Evolutionary conservation across 2,888 invertebrate genomes (phyloP).

Genomic region (Amblyteles armatorius): DNA sequence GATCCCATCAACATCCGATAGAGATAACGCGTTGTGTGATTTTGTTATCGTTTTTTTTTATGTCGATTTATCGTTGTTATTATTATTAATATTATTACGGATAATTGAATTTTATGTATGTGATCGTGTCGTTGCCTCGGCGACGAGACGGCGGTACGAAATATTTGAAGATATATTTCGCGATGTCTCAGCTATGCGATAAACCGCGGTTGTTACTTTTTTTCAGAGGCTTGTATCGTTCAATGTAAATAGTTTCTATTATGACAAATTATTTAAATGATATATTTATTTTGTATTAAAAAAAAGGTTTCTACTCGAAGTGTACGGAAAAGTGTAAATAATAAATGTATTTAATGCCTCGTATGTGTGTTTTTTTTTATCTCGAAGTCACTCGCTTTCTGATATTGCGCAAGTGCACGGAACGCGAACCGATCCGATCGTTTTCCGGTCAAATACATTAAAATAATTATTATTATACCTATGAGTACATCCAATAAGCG

Average conservation of each 20-base stretch:
- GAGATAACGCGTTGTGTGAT: constrained; percentile 69
- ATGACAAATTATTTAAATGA: constrained; percentile 74
- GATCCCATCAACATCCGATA: constrained; percentile 32
- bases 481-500: constrained; percentile 15
- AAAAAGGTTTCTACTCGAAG: constrained; percentile 70
- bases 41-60: constrained; percentile 68
- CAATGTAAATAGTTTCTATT: constrained; percentile 76
- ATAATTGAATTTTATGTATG: constrained; percentile 23
- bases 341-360: constrained; percentile 55
- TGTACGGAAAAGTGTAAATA: constrained; percentile 72
- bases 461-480: constrained; percentile 4
- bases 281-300: constrained; percentile 77
- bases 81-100: constrained; percentile 1
- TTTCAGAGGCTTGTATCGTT: constrained; percentile 70
- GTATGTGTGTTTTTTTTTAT: not conserved
- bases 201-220: constrained; percentile 13
- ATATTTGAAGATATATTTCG: constrained; percentile 5
- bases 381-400: constrained; percentile 28
- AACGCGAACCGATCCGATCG: not conserved
- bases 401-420: not conserved
- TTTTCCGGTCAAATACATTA: not conserved
- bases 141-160: not conserved
- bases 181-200: not conserved
- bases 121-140: too few species aligned
- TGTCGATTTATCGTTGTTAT: constrained; percentile 14